Evolutionary conservation across 2,113 vertebrate genomes (phyloP).

Genomic region (Pundamilia nyererei): DNA sequence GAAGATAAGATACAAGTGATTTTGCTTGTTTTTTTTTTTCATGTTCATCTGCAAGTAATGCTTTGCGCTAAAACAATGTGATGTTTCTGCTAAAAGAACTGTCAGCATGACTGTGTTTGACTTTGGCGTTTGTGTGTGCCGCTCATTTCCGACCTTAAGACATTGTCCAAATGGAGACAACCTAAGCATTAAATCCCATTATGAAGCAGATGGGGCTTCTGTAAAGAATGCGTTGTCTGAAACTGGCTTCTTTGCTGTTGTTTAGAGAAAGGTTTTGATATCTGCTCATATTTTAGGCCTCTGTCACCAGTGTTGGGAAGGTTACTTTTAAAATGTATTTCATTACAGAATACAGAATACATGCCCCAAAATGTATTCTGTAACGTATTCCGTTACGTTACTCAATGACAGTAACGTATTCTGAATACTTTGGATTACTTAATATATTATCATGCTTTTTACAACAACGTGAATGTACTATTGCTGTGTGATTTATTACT

Average conservation of each 20-base stretch:
- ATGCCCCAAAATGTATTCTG: too few relatives aligned
- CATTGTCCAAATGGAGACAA: background rate
- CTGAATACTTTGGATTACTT: too few relatives aligned
- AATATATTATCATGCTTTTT: too few relatives aligned
- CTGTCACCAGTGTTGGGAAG: background rate
- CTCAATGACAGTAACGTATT: too few relatives aligned
- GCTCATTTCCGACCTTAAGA: background rate
- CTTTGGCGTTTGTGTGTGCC: background rate
- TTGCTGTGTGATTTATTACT: too few relatives aligned
- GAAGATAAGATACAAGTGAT: background rate
- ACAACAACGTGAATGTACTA: too few relatives aligned
- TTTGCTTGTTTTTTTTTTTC: background rate
- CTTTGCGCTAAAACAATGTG: background rate
- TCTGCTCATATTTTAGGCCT: background rate
- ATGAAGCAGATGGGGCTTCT: background rate
- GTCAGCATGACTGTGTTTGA: background rate
- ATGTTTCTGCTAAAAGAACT: background rate
- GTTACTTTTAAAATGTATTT: too few relatives aligned
- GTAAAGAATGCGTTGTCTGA: background rate
- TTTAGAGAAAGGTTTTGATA: background rate
- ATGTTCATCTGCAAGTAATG: background rate
- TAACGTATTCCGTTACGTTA: too few relatives aligned
- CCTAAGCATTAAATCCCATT: slow-evolving; percentile 12
- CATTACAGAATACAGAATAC: too few relatives aligned
- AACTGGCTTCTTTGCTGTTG: background rate